A percentile compares a stretch with the other conserved stretches of the same genome.
phyloP scores from a whole-genome alignment of 2,113 vertebrate genomes.

The Nettapus auritus region DNA sequence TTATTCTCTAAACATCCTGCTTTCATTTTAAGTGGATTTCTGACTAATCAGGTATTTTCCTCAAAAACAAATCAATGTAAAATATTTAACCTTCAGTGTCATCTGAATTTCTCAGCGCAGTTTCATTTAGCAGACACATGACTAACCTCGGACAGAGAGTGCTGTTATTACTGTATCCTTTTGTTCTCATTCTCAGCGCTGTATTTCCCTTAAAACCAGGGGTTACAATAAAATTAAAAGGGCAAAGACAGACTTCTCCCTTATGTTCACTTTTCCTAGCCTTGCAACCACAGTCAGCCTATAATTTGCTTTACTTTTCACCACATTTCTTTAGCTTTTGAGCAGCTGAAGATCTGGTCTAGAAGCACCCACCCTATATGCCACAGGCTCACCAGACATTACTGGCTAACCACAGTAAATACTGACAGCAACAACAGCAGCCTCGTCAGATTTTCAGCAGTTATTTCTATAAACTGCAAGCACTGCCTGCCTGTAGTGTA shows the following conservation, averaged over 20 bases:
- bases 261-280: not conserved
- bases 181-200: not conserved
- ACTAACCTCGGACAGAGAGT: not conserved
- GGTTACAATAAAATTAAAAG: not conserved
- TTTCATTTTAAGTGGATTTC: not conserved
- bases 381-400: not conserved
- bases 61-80: not conserved
- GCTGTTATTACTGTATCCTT: not conserved
- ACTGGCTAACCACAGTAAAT: not conserved
- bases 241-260: constrained; percentile 20
- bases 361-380: not conserved
- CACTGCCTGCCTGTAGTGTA: not conserved
- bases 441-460: not conserved
- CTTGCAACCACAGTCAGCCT: constrained; percentile 43
- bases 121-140: not conserved
- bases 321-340: not conserved
- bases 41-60: not conserved
- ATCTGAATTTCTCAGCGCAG: not conserved
- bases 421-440: not conserved
- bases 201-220: not conserved
- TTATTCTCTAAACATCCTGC: not conserved
- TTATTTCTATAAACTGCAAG: not conserved
- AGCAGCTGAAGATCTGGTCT: constrained; percentile 49
- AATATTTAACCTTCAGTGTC: not conserved
- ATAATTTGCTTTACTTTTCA: constrained; percentile 66